phyloP scores from a whole-genome alignment of 2,797 vertebrate species.

The Margarornis squamiger region DNA sequence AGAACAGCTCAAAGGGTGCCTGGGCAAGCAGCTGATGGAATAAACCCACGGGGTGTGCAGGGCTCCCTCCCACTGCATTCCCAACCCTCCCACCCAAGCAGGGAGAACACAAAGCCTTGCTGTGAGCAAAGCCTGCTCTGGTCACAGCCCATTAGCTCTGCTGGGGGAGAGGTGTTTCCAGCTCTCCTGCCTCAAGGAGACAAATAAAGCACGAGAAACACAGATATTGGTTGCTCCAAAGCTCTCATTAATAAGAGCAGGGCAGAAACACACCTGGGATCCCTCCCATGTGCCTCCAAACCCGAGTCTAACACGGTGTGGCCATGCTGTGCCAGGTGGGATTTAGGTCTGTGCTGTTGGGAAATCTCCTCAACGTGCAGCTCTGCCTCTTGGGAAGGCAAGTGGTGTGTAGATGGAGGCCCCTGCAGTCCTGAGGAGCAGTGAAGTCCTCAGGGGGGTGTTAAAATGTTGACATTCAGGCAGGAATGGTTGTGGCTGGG shows the following conservation, averaged over 20 bases:
- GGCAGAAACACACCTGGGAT: background rate
- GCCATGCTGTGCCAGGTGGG: background rate
- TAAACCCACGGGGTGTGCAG: background rate
- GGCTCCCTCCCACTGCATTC: background rate
- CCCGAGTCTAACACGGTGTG: too few species aligned
- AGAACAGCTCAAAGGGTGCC: too few species aligned
- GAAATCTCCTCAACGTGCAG: background rate
- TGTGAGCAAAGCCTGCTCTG: background rate
- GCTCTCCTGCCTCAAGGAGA: background rate
- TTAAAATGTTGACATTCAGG: background rate
- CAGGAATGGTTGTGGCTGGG: background rate
- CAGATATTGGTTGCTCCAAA: background rate
- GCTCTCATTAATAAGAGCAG: background rate
- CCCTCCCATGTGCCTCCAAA: background rate
- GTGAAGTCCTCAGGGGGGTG: background rate
- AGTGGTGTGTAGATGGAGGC: background rate
- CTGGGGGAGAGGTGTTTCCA: background rate
- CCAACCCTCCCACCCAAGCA: background rate
- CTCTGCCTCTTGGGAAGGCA: background rate
- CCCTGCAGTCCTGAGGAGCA: background rate
- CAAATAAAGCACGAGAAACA: fast-evolving
- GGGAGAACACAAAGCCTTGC: background rate
- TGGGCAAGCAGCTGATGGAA: background rate
- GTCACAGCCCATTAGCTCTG: background rate
- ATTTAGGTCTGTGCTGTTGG: fast-evolving